These are phyloP conservation scores for Noctua fimbriata DNA, from an alignment of 2,888 invertebrate genomes.

Conservation along the genomic window DNA sequence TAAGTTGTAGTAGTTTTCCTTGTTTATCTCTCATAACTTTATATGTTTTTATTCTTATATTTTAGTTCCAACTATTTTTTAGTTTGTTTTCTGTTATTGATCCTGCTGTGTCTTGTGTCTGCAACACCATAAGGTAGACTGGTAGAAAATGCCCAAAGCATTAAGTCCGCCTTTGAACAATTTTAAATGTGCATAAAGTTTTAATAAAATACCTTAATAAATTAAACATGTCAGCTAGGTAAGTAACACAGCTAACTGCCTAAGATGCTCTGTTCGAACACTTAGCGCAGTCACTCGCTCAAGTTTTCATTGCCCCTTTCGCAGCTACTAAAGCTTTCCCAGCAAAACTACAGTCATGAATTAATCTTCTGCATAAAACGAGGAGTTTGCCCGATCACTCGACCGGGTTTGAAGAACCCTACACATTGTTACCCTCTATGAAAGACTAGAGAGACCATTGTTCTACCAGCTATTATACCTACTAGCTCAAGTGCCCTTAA, in stretches of 20 bases:
- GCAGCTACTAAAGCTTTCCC: neutral
- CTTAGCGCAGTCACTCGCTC: neutral
- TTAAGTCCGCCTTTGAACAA: no score
- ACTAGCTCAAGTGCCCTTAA: constrained; percentile 61
- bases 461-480: constrained; percentile 67
- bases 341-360: constrained; percentile 34
- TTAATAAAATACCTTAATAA: no score
- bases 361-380: constrained; percentile 54
- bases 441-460: constrained; percentile 62
- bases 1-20: no score
- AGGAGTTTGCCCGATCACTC: constrained; percentile 58
- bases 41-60: no score
- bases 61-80: no score
- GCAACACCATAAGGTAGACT: no score
- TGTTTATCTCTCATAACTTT: no score
- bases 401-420: constrained; percentile 59
- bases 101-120: no score
- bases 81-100: no score
- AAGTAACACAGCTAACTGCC: neutral
- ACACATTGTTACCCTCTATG: constrained; percentile 63
- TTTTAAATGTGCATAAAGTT: no score
- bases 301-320: neutral
- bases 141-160: no score
- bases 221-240: no score
- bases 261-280: neutral